These are phyloP conservation scores for Pelobates fuscus DNA, from an alignment of 2,113 vertebrate species.

Conservation along the genomic window DNA sequence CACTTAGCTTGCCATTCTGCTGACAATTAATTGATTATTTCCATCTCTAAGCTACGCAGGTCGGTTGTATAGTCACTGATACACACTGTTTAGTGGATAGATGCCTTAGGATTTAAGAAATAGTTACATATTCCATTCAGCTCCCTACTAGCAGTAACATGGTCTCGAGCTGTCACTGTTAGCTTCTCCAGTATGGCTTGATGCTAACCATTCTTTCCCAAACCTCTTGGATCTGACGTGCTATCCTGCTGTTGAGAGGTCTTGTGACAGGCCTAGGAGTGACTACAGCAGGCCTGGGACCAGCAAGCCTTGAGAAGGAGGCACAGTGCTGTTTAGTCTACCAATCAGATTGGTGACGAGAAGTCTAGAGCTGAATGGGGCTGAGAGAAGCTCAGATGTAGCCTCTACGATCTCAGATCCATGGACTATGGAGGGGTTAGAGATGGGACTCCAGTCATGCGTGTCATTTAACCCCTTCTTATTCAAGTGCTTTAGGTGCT, in stretches of 20 bases:
- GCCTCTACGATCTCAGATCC: constrained; percentile 47
- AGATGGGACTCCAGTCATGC: background rate
- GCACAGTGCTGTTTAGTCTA: constrained; percentile 88
- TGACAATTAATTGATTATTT: no score
- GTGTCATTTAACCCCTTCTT: constrained; percentile 10
- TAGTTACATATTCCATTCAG: constrained; percentile 30
- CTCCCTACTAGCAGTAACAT: constrained; percentile 12
- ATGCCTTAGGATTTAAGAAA: no score
- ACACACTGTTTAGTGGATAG: no score
- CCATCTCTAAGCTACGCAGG: no score
- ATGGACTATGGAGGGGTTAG: background rate
- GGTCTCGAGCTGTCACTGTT: constrained; percentile 59
- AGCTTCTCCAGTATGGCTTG: constrained; percentile 71
- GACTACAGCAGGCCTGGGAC: constrained; percentile 57
- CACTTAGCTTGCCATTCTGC: no score
- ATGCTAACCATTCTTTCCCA: constrained; percentile 71
- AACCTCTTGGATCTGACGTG: constrained; percentile 39
- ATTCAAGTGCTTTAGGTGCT: no score
- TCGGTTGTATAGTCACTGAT: no score
- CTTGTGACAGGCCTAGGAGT: constrained; percentile 40
- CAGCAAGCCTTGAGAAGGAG: constrained; percentile 58
- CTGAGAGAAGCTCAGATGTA: constrained; percentile 45
- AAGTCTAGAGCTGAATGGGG: constrained; percentile 71
- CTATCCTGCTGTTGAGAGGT: constrained; percentile 27
- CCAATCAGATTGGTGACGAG: constrained; percentile 87